Evolutionary conservation across 2,797 vertebrate genomes (phyloP), one percentile per base, ranked within the genome.

Genomic region (Serranus cabrilla): DNA sequence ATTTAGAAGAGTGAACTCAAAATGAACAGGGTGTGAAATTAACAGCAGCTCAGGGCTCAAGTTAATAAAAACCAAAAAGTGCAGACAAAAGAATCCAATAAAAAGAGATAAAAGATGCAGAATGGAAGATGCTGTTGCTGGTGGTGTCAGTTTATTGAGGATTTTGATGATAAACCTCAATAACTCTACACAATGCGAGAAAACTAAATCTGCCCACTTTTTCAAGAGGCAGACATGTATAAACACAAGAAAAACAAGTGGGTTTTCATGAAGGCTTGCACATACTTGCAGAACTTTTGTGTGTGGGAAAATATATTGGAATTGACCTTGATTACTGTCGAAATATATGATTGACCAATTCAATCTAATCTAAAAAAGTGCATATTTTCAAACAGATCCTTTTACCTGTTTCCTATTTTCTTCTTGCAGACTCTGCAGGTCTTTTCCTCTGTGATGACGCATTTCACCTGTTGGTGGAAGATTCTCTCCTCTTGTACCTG

Each of bases 371-470:
- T 31, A 31, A 31, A 31, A 31, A 31, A 31, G 27, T 31, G 27
- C 5, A 34, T 34, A 34, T 34, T 34, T 7, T 34, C 34, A 34
- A 34, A 34, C 8, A 1, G 5, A 8, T 34, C 34, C 34, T 7
- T 1, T 34, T 45, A 98, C 98, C 98, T 99, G 94, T 98, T 99
- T 71, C 98, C 98, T 43, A 99, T 99, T 88, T 99, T 99, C 94
- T 99, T 99, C 93, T 97, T 99, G 87, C 98, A 99, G 23, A 99
- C 98, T 85, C 95, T 95, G 94, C 98, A 99, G 87, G 97, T 96
- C 83, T 99, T 99, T 84, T 99, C 98, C 74, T 99, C 98, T 0
- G 98, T 99, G 83, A 99, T 98, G 89, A 99, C 95, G 37, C 98
- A 99, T 80, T 99, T 99, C 6, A 99, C 96, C 92, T 99, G 97